Conservation (phyloP, 2,797 vertebrate species). For the Acomys russatus region DNA sequence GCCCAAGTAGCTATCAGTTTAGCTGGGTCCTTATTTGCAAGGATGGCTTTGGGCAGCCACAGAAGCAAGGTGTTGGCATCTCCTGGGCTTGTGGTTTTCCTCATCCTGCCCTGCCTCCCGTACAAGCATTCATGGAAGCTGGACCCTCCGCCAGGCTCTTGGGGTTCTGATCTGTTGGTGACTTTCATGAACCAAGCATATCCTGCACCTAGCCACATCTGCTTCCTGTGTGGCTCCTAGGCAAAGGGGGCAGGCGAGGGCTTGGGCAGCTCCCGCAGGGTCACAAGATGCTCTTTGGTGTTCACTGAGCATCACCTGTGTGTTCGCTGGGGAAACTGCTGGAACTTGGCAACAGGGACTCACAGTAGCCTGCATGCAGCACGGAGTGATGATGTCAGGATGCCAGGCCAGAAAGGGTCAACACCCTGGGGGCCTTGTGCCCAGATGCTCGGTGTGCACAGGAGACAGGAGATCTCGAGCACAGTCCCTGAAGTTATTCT, state of each 20-base stretch:
- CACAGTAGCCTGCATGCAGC: rapidly evolving
- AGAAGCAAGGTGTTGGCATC: slow-evolving; percentile 76
- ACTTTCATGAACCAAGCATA: neutral
- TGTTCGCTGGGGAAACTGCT: neutral
- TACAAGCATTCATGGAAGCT: slow-evolving; percentile 56
- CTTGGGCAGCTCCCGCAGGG: neutral
- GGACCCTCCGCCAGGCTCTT: slow-evolving; percentile 72
- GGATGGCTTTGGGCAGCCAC: neutral
- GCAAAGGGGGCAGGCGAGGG: neutral
- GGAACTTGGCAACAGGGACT: neutral
- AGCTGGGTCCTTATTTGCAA: too few relatives aligned
- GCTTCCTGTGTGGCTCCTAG: neutral
- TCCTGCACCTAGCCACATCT: rapidly evolving
- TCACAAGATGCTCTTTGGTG: too few relatives aligned
- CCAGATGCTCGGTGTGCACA: neutral
- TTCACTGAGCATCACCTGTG: neutral
- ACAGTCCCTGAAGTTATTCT: neutral
- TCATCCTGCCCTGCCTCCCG: rapidly evolving
- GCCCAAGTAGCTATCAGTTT: neutral
- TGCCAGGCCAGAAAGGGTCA: too few relatives aligned
- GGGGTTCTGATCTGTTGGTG: neutral
- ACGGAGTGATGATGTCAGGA: neutral
- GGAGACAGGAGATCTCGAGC: rapidly evolving
- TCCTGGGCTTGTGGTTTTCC: slow-evolving; percentile 19
- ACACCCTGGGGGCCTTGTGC: too few relatives aligned